phyloP scores from a whole-genome alignment of 2,888 invertebrate species.

The Trissonchulus latispiculum region DNA sequence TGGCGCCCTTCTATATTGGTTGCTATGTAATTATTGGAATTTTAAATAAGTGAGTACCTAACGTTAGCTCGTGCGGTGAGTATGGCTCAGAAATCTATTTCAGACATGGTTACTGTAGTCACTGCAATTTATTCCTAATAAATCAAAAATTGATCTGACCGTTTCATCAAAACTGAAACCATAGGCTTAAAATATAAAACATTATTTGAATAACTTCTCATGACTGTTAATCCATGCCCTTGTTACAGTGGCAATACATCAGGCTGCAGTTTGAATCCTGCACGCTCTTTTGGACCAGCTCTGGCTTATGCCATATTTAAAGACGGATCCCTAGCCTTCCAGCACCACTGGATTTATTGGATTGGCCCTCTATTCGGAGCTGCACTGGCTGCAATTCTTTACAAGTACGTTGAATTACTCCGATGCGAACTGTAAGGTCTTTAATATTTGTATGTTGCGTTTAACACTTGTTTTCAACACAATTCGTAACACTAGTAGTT shows the following conservation, averaged over 20 bases:
- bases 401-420: not conserved
- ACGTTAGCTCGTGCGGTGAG: too few species aligned
- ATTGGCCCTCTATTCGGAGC: not conserved
- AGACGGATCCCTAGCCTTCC: not conserved
- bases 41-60: not conserved
- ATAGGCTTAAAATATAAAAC: too few species aligned
- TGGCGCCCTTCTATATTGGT: not conserved
- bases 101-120: too few species aligned
- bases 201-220: not conserved
- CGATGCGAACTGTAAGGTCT: too few species aligned
- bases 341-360: not conserved
- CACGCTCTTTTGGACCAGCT: not conserved
- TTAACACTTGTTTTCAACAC: too few species aligned
- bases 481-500: too few species aligned
- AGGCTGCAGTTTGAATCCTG: not conserved
- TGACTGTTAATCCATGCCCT: too few species aligned
- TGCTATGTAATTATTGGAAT: not conserved
- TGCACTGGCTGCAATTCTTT: not conserved
- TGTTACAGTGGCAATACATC: not conserved
- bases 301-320: not conserved
- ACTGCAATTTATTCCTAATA: not conserved
- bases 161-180: not conserved
- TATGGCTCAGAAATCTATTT: too few species aligned
- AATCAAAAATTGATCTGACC: not conserved
- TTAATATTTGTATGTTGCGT: too few species aligned